Evolutionary conservation across 2,888 invertebrate species (phyloP).

Genomic region (Agrilus mali): DNA sequence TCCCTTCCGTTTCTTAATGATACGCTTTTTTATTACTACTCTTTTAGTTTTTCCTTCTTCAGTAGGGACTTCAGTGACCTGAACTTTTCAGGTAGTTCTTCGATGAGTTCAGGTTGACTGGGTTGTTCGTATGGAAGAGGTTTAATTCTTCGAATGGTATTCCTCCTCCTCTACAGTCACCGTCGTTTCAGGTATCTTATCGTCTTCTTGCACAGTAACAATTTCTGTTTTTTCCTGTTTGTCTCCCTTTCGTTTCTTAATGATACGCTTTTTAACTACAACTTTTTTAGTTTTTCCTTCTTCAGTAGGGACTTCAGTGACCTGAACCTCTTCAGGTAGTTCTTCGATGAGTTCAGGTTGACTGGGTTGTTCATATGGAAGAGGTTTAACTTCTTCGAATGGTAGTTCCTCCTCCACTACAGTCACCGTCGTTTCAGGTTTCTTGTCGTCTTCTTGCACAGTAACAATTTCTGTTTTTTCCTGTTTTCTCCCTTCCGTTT

Average conservation of each 20-base stretch:
- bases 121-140: constrained; percentile 15
- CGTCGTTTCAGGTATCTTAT: constrained; percentile 17
- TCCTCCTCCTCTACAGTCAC: constrained; percentile 15
- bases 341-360: constrained; percentile 2
- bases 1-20: constrained; percentile 19
- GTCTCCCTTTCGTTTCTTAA: constrained; percentile 29
- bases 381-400: too few relatives aligned
- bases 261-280: constrained; percentile 29
- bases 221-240: constrained; percentile 31
- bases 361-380: too few relatives aligned
- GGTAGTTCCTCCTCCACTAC: too few relatives aligned
- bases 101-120: constrained; percentile 11
- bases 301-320: constrained; percentile 18
- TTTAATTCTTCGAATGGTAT: constrained; percentile 17
- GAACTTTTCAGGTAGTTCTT: constrained; percentile 18
- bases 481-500: constrained; percentile 20
- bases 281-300: constrained; percentile 17
- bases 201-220: constrained; percentile 20
- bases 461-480: constrained; percentile 18
- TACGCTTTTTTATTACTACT: constrained; percentile 18
- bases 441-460: too few relatives aligned
- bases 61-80: constrained; percentile 13
- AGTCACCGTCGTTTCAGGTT: too few relatives aligned
- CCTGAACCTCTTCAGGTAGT: constrained; percentile 23
- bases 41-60: constrained; percentile 14